Evolutionary conservation across 2,113 vertebrate genomes (phyloP), one percentile per base, ranked within the genome.

Genomic region (Cynoglossus semilaevis): DNA sequence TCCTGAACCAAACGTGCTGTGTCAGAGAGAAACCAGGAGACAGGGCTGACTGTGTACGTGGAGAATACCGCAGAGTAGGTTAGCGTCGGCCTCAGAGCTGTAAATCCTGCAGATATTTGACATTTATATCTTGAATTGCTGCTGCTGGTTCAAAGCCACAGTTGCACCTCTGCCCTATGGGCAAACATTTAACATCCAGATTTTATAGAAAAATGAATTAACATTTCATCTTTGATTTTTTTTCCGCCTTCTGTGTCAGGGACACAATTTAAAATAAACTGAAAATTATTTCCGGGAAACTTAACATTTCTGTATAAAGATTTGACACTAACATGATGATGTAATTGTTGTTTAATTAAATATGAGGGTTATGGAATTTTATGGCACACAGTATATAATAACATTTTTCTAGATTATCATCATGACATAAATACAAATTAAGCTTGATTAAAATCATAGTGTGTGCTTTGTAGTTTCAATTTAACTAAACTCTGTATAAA

Each of bases 41-140:
- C 22, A 29, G 3, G 22, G 19, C 48, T 59, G 57, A 53, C 12
- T 51, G 50, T 51, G 50, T 51, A 11, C 14, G 38, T 41, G 38
- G 36, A 38, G 15, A n/a, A 50, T 9, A 4, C 15, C 44, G 5
- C 9, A 6, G 38, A 15, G 46, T 43, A 16, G 44, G 36, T 35
- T 37, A 45, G 8, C 18, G 35, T 53, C 29, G 34, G 18, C 63
- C n/a, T 51, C 49, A 46, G 12, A 43, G 37, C 18, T 38, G n/a
- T 75, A 61, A 69, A 63, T 65, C 59, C 19, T n/a, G 56, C 8
- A 62, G 12, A 9, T 52, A 51, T 50, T 64, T 42, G 40, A 37
- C 19, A 44, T 43, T 47, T 64, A 48, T 15, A 15, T 35, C 51
- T 40, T 56, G 14, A 61, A 16, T 16, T 46, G n/a, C 45, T 54